Percentiles rank a stretch among this genome's conserved stretches.
phyloP scores from a whole-genome alignment of 2,113 vertebrate species.

The Jaculus jaculus region DNA sequence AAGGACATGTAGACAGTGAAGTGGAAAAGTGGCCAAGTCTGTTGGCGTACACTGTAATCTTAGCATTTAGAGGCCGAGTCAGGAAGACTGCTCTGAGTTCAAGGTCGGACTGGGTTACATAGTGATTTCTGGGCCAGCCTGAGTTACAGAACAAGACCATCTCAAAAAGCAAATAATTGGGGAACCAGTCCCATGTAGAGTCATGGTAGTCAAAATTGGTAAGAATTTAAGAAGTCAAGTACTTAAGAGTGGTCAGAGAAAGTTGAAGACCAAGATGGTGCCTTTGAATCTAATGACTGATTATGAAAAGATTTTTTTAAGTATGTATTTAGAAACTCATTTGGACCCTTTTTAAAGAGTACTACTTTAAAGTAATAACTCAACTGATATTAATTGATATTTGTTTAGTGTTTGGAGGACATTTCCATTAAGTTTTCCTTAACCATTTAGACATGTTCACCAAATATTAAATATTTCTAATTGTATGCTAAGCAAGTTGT shows the following conservation, averaged over 20 bases:
- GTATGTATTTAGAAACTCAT: conserved; percentile 1
- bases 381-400: conserved; percentile 43
- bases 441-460: conserved; percentile 50
- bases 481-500: conserved; percentile 57
- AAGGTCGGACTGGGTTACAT: not conserved
- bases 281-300: conserved; percentile 48
- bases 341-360: not conserved
- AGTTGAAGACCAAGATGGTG: not conserved
- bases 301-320: conserved; percentile 40
- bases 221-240: not conserved
- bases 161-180: not conserved
- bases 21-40: not conserved
- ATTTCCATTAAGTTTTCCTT: conserved; percentile 52
- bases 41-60: not conserved
- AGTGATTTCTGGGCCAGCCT: not conserved
- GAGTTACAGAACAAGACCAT: not conserved
- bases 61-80: not conserved
- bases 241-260: not conserved
- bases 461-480: conserved; percentile 67
- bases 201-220: not conserved
- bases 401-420: conserved; percentile 25
- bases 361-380: not conserved
- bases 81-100: not conserved
- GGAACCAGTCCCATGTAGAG: not conserved
- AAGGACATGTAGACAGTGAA: not conserved